Conservation (phyloP, 2,888 invertebrate genomes). For the Mythimna vitellina region DNA sequence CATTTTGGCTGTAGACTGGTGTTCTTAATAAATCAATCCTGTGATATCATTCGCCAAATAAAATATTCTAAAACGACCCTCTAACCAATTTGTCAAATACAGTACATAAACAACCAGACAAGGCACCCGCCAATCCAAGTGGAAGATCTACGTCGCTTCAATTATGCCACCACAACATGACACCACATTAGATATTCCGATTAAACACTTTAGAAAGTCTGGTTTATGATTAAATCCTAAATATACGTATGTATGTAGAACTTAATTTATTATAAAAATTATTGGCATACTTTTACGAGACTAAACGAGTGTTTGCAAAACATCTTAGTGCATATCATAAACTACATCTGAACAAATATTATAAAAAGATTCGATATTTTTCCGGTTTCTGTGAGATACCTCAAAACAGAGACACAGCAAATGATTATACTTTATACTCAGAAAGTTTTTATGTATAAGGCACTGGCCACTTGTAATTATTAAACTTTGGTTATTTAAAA, state of each 20-base stretch:
- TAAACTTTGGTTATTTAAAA: too few species aligned
- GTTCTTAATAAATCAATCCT: not conserved
- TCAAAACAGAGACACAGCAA: not conserved
- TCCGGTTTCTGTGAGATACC: not conserved
- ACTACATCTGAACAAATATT: constrained; percentile 21
- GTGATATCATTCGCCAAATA: not conserved
- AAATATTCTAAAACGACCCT: constrained; percentile 1
- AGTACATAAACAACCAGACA: constrained; percentile 20
- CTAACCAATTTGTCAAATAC: not conserved
- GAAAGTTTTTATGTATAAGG: too few species aligned
- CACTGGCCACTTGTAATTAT: too few species aligned
- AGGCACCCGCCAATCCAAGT: constrained; percentile 28
- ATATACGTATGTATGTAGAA: not conserved
- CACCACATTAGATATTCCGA: constrained; percentile 38
- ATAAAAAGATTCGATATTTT: not conserved
- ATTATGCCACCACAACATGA: constrained; percentile 40
- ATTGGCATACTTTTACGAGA: constrained; percentile 4
- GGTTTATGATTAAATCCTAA: not conserved
- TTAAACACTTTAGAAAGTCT: constrained; percentile 23
- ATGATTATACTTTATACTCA: too few species aligned
- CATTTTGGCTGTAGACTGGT: too few species aligned
- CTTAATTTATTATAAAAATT: constrained; percentile 16
- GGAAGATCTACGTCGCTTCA: constrained; percentile 41
- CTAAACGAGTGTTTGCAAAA: constrained; percentile 25
- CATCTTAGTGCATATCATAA: constrained; percentile 2